Evolutionary conservation across 2,888 invertebrate species (phyloP).

Genomic region (Monoplex corrugatus): DNA sequence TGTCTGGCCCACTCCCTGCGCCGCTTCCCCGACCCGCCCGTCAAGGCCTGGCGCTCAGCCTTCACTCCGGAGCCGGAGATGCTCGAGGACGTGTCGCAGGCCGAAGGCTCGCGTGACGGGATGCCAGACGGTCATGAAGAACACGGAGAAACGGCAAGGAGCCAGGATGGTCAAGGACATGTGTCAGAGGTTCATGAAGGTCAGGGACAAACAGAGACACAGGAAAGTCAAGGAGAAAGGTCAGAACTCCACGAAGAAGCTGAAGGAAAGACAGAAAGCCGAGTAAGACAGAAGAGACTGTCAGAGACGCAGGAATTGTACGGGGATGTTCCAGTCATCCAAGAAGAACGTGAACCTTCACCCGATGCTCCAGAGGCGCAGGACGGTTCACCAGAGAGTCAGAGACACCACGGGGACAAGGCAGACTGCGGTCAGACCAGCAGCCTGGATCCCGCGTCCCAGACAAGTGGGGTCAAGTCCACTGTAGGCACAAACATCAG

Average conservation of each 20-base stretch:
- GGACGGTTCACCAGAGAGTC: neutral
- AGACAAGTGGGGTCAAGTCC: neutral
- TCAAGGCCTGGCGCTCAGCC: neutral
- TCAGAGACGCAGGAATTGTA: neutral
- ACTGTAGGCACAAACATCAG: neutral
- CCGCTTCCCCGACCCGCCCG: slow-evolving; percentile 15
- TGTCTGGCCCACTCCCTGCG: slow-evolving; percentile 43
- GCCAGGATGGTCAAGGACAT: neutral
- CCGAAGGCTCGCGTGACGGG: neutral
- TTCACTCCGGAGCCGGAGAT: neutral
- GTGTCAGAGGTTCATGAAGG: neutral
- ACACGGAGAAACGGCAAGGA: neutral
- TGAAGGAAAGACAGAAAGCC: neutral
- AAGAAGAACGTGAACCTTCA: neutral
- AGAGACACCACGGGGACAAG: neutral
- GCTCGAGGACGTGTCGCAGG: neutral
- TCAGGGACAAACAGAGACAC: neutral
- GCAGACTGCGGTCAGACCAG: neutral
- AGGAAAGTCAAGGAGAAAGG: neutral
- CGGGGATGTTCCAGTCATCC: neutral
- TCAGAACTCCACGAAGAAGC: neutral
- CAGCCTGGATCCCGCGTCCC: neutral
- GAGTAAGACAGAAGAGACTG: neutral
- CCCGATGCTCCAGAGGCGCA: neutral
- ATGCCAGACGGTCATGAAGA: neutral